Evolutionary conservation across 2,797 vertebrate species (phyloP), one percentile per base, ranked within the genome.

Genomic region (Lagorchestes hirsutus): DNA sequence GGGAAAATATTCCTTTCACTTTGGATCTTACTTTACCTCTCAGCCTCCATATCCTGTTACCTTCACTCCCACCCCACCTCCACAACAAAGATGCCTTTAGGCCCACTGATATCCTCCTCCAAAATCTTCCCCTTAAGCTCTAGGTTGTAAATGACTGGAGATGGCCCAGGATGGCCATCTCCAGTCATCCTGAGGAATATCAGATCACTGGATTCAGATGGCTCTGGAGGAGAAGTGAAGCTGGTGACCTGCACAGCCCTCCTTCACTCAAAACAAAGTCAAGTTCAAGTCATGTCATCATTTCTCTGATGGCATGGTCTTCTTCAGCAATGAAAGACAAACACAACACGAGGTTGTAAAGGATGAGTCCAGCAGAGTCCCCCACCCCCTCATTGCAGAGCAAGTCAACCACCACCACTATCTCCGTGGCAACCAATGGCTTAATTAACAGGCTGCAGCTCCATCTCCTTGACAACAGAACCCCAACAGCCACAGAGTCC

Each of bases 361-460:
- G 91, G 95, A 94, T 92, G 93, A 95, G 96, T 97, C 97, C 97
- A 90, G 95, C 2, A 96, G 95, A 96, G 96, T 93, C 93, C 97
- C 95, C 95, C 92, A 59, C 74, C 96, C 95, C 74, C 96, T 97
- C 2, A 0, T 95, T 0, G 50, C 96, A 96, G 96, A 98, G 95
- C 95, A 95, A 96, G 54, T 97, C 98, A 98, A 98, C 97, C 97
- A 97, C 96, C 95, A 96, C 91, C 5, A 87, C 74, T 28, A 90
- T 98, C 96, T 97, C 98, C 97, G 57, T 98, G 97, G 97, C 97
- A 98, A 98, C 98, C 93, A 0, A 97, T 97, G 96, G 96, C 97
- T 98, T 97, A 98, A 98, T 98, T 98, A 98, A 98, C 98, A 98
- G 97, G 97, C 97, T 97, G 96, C 96, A 97, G 97, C 91, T 96